A percentile compares a stretch with the other conserved stretches of the same genome.
phyloP scores from a whole-genome alignment of 2,113 vertebrate species.

The Centropus bengalensis region DNA sequence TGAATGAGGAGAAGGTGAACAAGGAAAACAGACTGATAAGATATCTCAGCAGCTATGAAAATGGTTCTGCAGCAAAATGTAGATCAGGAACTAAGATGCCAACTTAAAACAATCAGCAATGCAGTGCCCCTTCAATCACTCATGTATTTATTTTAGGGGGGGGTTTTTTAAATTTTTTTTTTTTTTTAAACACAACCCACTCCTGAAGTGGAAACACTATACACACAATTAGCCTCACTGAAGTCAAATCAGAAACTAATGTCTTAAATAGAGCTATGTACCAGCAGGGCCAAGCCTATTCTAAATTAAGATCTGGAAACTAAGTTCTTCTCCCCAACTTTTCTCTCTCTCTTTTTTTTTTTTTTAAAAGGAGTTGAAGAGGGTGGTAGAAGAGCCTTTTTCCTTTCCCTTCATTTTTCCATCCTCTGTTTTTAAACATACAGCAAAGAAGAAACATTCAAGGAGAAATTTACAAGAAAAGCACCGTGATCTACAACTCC shows the following conservation, averaged over 20 bases:
- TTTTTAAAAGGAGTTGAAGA: not conserved
- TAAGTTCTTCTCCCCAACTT: not conserved
- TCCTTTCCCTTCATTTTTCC: not conserved
- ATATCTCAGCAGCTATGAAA: not conserved
- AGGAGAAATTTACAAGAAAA: not conserved
- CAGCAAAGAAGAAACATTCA: not conserved
- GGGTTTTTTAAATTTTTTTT: too few relatives aligned
- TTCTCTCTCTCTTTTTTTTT: too few relatives aligned
- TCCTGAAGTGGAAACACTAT: not conserved
- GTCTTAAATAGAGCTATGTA: not conserved
- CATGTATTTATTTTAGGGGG: not conserved
- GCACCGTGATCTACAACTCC: not conserved
- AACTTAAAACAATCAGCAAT: not conserved
- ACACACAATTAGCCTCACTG: not conserved
- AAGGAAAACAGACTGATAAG: not conserved
- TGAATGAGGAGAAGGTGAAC: not conserved
- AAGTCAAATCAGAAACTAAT: not conserved
- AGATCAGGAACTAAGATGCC: not conserved
- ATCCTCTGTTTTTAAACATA: not conserved
- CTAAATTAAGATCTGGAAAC: not conserved
- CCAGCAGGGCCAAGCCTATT: not conserved
- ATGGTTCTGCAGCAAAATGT: not conserved
- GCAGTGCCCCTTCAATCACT: not conserved
- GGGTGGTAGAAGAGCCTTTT: not conserved
- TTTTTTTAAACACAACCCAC: not conserved